Evolutionary conservation across 2,797 vertebrate species (phyloP).

Genomic region (Eupleurogrammus muticus): DNA sequence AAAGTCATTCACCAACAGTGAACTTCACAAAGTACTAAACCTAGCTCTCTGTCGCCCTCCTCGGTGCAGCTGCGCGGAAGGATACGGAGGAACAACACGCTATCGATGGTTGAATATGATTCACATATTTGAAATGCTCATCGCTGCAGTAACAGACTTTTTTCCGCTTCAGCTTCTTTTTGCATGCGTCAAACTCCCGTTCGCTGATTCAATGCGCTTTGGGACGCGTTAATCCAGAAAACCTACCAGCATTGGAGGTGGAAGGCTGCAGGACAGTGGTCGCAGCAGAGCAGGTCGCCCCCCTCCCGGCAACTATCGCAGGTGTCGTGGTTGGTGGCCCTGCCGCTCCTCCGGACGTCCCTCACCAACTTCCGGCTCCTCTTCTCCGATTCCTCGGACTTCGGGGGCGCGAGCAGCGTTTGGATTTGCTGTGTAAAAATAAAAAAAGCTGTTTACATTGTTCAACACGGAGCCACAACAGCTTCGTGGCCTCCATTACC

Average conservation of each 20-base stretch:
- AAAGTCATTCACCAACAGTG: background rate
- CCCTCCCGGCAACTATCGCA: conserved; percentile 98
- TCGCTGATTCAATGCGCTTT: background rate
- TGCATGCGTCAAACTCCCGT: background rate
- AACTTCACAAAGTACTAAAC: conserved; percentile 7
- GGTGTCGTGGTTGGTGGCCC: conserved; percentile 98
- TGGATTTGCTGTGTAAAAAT: conserved; percentile 91
- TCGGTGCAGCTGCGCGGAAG: background rate
- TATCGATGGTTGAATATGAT: background rate
- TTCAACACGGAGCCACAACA: background rate
- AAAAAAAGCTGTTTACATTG: conserved; percentile 20
- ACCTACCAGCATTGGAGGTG: conserved; percentile 97
- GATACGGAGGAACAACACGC: background rate
- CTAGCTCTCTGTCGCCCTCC: conserved; percentile 17
- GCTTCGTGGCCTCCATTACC: conserved; percentile 50
- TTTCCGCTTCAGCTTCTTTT: background rate
- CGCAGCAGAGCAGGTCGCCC: conserved; percentile 95
- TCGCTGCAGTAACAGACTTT: background rate
- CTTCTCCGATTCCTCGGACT: conserved; percentile 95
- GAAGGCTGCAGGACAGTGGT: conserved; percentile 97
- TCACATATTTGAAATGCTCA: background rate
- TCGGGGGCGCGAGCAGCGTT: conserved; percentile 95
- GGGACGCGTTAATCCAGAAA: background rate
- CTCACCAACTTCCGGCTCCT: conserved; percentile 92
- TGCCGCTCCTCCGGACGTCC: conserved; percentile 93